A percentile compares a stretch with the other conserved stretches of the same genome.
Evolutionary conservation across 2,113 vertebrate genomes (phyloP).

Genomic region (Noctilio leporinus): DNA sequence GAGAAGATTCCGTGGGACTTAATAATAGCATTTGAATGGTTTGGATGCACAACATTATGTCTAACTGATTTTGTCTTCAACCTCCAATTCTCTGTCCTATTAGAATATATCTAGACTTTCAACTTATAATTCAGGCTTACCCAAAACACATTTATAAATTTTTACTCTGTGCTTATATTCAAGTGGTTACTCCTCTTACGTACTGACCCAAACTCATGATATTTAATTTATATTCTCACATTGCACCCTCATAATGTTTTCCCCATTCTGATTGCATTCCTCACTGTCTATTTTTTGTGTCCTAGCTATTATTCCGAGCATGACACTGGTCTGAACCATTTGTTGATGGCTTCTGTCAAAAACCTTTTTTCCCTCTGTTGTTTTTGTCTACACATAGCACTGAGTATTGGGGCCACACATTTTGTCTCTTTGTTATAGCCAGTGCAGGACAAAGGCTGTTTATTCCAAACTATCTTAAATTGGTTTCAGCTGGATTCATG

Average conservation of each 20-base stretch:
- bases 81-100: neutral
- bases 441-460: neutral
- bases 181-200: neutral
- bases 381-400: neutral
- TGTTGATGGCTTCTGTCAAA: neutral
- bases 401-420: neutral
- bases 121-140: neutral
- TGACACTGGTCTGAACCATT: neutral
- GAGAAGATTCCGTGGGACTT: neutral
- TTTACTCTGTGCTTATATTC: neutral
- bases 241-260: neutral
- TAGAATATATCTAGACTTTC: neutral
- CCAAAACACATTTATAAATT: neutral
- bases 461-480: neutral
- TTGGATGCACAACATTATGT: neutral
- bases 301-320: neutral
- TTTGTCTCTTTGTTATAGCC: neutral
- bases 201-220: neutral
- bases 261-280: neutral
- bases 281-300: neutral
- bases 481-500: neutral
- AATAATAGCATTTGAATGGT: neutral
- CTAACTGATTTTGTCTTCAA: neutral
- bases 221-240: neutral
- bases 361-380: neutral